Percentiles rank a stretch among this genome's conserved stretches.
Evolutionary conservation across 2,888 invertebrate species (phyloP).

Genomic region (Pollenia griseotomentosa): DNA sequence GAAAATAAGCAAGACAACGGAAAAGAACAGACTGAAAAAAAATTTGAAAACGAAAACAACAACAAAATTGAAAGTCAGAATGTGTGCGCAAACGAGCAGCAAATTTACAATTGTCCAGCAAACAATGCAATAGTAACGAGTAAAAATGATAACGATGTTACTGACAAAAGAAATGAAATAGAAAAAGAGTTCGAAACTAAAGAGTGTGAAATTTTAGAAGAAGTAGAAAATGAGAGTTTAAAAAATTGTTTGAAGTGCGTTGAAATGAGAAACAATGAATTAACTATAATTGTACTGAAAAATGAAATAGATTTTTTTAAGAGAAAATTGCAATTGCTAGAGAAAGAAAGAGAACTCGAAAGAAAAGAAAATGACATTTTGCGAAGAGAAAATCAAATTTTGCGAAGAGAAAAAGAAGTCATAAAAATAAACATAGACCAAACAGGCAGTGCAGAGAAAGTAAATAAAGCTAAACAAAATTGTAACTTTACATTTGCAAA

Average conservation of each 20-base stretch:
- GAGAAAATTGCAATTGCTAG: conserved; percentile 1
- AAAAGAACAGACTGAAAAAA: conserved; percentile 11
- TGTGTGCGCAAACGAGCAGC: conserved; percentile 6
- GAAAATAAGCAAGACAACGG: conserved; percentile 22
- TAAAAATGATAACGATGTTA: background rate
- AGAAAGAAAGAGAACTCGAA: conserved; percentile 10
- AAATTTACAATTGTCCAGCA: conserved; percentile 18
- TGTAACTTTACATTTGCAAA: conserved; percentile 38
- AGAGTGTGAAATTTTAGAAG: background rate
- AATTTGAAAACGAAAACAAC: conserved; percentile 21
- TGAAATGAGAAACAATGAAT: background rate
- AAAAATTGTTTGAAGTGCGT: conserved; percentile 8
- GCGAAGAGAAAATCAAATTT: conserved; percentile 32
- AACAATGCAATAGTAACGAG: background rate
- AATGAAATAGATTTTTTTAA: conserved; percentile 6
- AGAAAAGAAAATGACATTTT: conserved; percentile 34
- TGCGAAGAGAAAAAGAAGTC: conserved; percentile 19
- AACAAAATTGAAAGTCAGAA: conserved; percentile 20
- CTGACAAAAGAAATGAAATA: background rate
- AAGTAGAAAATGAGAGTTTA: conserved; percentile 1
- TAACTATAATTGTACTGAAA: background rate
- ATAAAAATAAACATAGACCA: background rate
- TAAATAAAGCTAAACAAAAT: background rate
- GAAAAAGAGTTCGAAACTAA: background rate
- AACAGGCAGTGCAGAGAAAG: background rate